These are phyloP conservation scores for Rhagophthalmus giganteus DNA, from an alignment of 2,888 invertebrate genomes.

Conservation along the genomic window DNA sequence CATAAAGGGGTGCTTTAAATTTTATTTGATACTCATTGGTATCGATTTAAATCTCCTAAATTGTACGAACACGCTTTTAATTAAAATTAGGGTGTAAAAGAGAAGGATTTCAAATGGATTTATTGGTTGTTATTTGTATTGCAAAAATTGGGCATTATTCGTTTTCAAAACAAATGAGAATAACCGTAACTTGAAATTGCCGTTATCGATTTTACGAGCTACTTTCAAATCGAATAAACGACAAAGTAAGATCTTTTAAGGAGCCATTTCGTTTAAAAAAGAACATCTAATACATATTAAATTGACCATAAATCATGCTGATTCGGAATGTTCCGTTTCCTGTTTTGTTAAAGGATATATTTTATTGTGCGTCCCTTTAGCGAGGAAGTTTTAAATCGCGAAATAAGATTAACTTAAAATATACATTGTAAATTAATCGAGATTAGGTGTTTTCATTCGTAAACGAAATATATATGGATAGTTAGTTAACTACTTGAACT, in stretches of 20 bases:
- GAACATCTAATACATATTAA: slow-evolving; percentile 31
- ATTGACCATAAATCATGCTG: slow-evolving; percentile 29
- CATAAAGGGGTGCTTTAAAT: too few relatives aligned
- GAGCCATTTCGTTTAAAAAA: slow-evolving; percentile 24
- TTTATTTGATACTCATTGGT: too few relatives aligned
- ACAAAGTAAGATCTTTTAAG: slow-evolving; percentile 25
- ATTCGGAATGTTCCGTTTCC: slow-evolving; percentile 23
- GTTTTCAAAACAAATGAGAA: slow-evolving; percentile 15
- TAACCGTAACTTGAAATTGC: slow-evolving; percentile 15
- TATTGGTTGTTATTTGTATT: slow-evolving; percentile 13
- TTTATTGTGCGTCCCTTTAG: slow-evolving; percentile 14
- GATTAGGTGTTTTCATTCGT: slow-evolving; percentile 1
- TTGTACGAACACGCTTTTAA: background rate
- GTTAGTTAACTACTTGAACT: too few relatives aligned
- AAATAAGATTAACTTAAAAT: slow-evolving; percentile 16
- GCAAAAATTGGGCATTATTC: slow-evolving; percentile 6
- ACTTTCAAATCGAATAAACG: slow-evolving; percentile 21
- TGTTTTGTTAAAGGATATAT: slow-evolving; percentile 22
- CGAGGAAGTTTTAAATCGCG: slow-evolving; percentile 14
- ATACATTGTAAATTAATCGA: slow-evolving; percentile 18
- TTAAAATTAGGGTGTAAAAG: slow-evolving; percentile 1
- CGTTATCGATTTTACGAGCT: slow-evolving; percentile 25
- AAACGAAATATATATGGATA: slow-evolving; percentile 2
- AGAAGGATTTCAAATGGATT: slow-evolving; percentile 11
- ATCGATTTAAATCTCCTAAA: background rate